Conservation (phyloP, 2,888 invertebrate genomes). For the Dynastes tityus region DNA sequence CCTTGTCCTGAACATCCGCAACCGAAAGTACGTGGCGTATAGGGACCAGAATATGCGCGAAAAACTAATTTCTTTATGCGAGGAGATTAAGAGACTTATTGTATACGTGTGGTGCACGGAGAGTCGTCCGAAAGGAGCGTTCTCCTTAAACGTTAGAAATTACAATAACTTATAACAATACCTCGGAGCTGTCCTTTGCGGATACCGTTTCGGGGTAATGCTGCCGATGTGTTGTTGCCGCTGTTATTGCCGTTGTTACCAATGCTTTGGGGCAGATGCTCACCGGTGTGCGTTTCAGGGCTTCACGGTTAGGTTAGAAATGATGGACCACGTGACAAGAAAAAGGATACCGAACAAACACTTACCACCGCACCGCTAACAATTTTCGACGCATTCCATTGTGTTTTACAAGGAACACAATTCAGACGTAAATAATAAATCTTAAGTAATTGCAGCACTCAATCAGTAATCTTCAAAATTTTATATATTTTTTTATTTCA, state of each 20-base stretch:
- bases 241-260: constrained; percentile 26
- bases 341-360: constrained; percentile 32
- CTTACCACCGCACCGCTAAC: constrained; percentile 33
- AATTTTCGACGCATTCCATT: constrained; percentile 32
- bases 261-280: constrained; percentile 31
- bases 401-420: constrained; percentile 11
- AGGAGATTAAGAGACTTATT: constrained; percentile 49
- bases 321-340: constrained; percentile 44
- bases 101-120: constrained; percentile 52
- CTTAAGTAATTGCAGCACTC: background rate
- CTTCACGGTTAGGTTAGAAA: constrained; percentile 44
- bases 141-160: constrained; percentile 67
- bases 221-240: constrained; percentile 20
- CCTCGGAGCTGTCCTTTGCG: constrained; percentile 58
- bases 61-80: constrained; percentile 44
- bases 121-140: constrained; percentile 57
- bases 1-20: constrained; percentile 49
- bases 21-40: constrained; percentile 46
- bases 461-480: background rate
- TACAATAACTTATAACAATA: constrained; percentile 62
- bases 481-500: background rate
- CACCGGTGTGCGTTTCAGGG: constrained; percentile 41
- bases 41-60: constrained; percentile 37
- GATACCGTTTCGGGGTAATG: constrained; percentile 54
- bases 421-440: background rate